phyloP scores from a whole-genome alignment of 2,888 invertebrate genomes.

The Drosophila differens region DNA sequence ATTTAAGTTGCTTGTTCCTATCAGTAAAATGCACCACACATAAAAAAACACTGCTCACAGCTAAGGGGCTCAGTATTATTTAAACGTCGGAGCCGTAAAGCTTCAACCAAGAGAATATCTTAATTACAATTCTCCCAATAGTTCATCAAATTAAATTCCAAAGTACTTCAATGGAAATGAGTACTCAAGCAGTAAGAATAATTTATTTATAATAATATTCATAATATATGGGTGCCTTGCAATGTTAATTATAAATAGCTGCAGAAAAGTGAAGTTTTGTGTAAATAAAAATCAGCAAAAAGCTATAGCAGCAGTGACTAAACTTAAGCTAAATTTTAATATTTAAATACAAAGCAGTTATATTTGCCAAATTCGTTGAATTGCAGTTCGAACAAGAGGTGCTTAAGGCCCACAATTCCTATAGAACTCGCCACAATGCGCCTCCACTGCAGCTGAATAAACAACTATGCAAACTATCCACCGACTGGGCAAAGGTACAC shows the following conservation, averaged over 20 bases:
- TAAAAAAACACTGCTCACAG: slow-evolving; percentile 30
- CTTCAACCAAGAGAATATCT: not conserved
- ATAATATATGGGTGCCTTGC: not conserved
- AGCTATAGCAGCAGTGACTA: not conserved
- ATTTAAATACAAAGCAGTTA: not conserved
- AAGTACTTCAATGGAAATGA: slow-evolving; percentile 29
- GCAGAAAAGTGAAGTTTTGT: not conserved
- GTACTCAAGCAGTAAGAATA: slow-evolving; percentile 37
- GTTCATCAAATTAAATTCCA: not conserved
- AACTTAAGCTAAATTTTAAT: not conserved
- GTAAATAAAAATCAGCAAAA: not conserved
- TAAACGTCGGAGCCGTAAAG: slow-evolving; percentile 16
- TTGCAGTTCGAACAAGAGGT: slow-evolving; percentile 89
- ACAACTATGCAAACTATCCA: slow-evolving; percentile 89
- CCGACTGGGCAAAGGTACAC: slow-evolving; percentile 89
- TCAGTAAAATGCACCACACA: slow-evolving; percentile 38
- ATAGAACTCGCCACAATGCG: slow-evolving; percentile 89
- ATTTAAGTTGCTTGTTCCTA: slow-evolving; percentile 34
- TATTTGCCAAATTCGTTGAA: not conserved
- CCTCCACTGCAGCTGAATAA: slow-evolving; percentile 88
- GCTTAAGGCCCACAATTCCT: slow-evolving; percentile 91
- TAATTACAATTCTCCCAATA: not conserved
- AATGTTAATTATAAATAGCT: not conserved
- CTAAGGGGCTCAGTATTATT: slow-evolving; percentile 35
- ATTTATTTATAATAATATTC: not conserved